Evolutionary conservation across 2,797 vertebrate species (phyloP), one percentile per base, ranked within the genome.

Genomic region (Chaetophractus vellerosus): DNA sequence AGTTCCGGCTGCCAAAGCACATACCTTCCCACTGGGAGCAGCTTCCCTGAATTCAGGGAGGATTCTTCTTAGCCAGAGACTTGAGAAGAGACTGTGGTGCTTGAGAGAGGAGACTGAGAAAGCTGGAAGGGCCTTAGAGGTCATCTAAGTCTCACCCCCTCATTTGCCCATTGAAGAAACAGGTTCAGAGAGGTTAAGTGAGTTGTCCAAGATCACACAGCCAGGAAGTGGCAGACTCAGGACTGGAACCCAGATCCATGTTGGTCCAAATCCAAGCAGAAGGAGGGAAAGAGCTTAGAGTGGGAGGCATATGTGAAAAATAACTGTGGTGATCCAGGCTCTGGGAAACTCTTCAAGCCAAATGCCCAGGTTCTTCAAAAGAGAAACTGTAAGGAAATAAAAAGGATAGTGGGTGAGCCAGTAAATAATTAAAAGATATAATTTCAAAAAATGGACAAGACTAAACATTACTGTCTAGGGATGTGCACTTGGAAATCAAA

Each of bases 1-100:
- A 95, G 86, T 68, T 68, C 90, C 5, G 0, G 88, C 96, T 98
- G 98, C 99, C 98, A 99, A 99, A 98, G 97, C 98, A 98, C 98
- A 99, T 98, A 79, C 93, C 97, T 97, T 98, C 95, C 96, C 96
- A 90, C 97, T 92, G 96, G 52, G 79, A 97, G 95, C 12, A 15
- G 81, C 26, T 33, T 83, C 79, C 36, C 38, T 8, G 1, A 9
- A 78, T 78, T 59, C 5, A 2, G 63, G 75, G 50, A 23, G 55
- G 55, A 4, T 55, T 55, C 48, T 75, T 88, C 74, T 68, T 16
- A 15, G 9, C 26, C 50, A 41, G 45, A 28, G 28, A 93, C 95
- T 92, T 55, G 61, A 59, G 75, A 57, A 83, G 50, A 76, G 5
- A 38, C 2, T 50, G 38, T 83, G 14, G 4, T 16, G 10, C 50